phyloP scores from a whole-genome alignment of 2,113 vertebrate genomes.

The Scomber colias region DNA sequence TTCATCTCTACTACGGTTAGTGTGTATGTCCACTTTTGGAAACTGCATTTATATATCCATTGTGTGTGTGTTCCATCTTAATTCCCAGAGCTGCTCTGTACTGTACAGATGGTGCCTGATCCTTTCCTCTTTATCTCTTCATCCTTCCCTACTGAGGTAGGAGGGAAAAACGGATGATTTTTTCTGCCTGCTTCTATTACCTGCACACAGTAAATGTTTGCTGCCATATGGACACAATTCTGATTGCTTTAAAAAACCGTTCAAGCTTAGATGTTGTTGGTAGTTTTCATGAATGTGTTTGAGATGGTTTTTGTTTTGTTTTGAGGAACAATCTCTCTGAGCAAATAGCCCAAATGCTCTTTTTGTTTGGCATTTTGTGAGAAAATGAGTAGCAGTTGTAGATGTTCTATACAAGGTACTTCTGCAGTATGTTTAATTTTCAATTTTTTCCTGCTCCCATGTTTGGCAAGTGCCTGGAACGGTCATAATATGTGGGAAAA shows the following conservation, averaged over 20 bases:
- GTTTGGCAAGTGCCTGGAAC: constrained; percentile 26
- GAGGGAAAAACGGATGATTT: constrained; percentile 40
- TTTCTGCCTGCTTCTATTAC: constrained; percentile 32
- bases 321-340: background rate
- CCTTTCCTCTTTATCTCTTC: constrained; percentile 74
- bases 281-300: background rate
- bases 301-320: background rate
- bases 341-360: background rate
- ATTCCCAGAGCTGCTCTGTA: constrained; percentile 63
- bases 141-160: constrained; percentile 70
- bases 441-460: constrained; percentile 13
- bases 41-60: constrained; percentile 22
- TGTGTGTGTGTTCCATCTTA: constrained; percentile 46
- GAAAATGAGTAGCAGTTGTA: background rate
- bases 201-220: constrained; percentile 25
- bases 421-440: background rate
- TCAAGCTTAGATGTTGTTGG: background rate
- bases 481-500: constrained; percentile 14
- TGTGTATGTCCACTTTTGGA: constrained; percentile 14
- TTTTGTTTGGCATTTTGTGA: background rate
- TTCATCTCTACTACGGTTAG: background rate
- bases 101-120: constrained; percentile 80
- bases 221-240: constrained; percentile 47
- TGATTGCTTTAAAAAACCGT: background rate
- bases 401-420: background rate